A percentile compares a stretch with the other conserved stretches of the same genome.
These are phyloP conservation scores for Sander lucioperca DNA, from an alignment of 2,113 vertebrate species.

Conservation along the genomic window DNA sequence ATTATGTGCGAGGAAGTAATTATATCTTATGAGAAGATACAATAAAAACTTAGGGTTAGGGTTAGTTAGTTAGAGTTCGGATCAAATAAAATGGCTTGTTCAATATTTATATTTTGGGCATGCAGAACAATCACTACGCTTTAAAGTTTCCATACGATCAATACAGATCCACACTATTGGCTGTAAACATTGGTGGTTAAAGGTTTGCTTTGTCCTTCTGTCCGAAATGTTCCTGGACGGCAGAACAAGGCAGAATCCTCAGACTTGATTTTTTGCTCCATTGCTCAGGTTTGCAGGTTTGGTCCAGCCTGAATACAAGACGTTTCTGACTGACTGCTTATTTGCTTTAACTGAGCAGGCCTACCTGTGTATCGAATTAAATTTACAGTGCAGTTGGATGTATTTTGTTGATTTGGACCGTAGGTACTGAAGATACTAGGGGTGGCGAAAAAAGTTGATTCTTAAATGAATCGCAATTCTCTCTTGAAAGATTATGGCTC, in stretches of 20 bases:
- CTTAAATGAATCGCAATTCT: no score
- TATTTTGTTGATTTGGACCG: background rate
- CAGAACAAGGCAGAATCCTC: slow-evolving; percentile 46
- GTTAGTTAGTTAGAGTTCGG: background rate
- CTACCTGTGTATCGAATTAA: background rate
- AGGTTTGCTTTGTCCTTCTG: slow-evolving; percentile 23
- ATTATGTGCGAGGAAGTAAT: background rate
- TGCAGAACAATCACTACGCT: no score
- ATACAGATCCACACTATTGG: background rate
- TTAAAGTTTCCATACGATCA: no score
- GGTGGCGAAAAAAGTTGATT: no score
- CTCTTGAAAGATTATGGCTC: no score
- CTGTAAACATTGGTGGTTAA: slow-evolving; percentile 3
- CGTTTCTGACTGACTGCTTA: slow-evolving; percentile 5
- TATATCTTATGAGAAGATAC: background rate
- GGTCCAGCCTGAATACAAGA: slow-evolving; percentile 43
- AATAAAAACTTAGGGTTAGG: no score
- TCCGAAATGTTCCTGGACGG: slow-evolving; percentile 16
- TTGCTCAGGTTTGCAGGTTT: slow-evolving; percentile 52
- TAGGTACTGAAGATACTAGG: background rate
- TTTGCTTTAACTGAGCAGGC: background rate
- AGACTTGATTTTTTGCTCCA: background rate
- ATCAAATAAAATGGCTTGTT: background rate
- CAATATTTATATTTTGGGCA: no score
- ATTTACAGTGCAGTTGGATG: background rate